phyloP scores from a whole-genome alignment of 2,888 invertebrate species.

The Habroteleia sp. region DNA sequence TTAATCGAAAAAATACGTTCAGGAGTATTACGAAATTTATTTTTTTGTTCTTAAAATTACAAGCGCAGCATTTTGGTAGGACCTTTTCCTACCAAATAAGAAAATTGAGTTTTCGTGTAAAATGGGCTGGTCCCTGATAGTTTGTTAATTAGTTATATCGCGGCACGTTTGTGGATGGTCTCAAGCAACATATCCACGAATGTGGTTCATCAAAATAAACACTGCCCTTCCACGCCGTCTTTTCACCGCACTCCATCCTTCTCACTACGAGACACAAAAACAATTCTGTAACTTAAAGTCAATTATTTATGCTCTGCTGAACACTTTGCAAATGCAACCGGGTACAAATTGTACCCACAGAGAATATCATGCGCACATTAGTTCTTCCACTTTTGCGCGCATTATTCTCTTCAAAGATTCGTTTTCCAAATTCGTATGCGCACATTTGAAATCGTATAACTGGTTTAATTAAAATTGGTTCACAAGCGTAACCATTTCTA shows the following conservation, averaged over 20 bases:
- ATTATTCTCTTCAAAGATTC: conserved; percentile 50
- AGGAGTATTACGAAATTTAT: neutral
- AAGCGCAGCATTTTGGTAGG: conserved; percentile 35
- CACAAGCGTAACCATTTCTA: neutral
- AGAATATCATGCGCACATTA: conserved; percentile 53
- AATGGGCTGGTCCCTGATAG: conserved; percentile 56
- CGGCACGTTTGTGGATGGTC: conserved; percentile 59
- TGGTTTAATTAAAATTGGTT: conserved; percentile 27
- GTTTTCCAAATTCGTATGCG: conserved; percentile 13
- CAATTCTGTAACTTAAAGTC: conserved; percentile 56
- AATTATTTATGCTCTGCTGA: conserved; percentile 53
- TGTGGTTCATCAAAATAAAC: conserved; percentile 63
- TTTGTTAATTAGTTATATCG: conserved; percentile 63
- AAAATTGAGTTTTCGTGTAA: conserved; percentile 71
- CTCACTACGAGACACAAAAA: conserved; percentile 35
- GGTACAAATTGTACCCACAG: conserved; percentile 54
- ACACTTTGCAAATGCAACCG: conserved; percentile 58
- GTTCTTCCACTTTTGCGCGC: conserved; percentile 55
- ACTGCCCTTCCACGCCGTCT: conserved; percentile 13
- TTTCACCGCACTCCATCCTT: conserved; percentile 13
- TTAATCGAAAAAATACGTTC: conserved; percentile 16
- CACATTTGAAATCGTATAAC: conserved; percentile 20
- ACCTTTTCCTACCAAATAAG: conserved; percentile 66
- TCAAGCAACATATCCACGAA: conserved; percentile 49
- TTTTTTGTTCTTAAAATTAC: no score